Base-by-base conservation (phyloP, 2,113 vertebrate genomes). In the Xenopus borealis region DNA sequence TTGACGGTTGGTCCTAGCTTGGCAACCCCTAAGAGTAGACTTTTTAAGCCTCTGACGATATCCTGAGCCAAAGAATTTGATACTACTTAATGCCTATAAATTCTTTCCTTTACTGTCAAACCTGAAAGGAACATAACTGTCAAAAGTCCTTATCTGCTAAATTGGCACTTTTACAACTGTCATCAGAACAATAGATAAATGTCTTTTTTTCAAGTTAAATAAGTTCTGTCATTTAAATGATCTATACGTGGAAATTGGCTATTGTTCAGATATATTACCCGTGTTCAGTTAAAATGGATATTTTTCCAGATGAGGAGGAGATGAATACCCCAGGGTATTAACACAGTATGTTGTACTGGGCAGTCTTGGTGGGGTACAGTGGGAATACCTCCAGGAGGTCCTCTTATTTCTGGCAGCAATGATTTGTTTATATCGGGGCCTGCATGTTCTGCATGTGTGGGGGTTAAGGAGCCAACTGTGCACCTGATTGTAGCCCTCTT, bases 171-270 rank as follows among this genome's bases (percentile, higher is more conserved):
- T 55, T 70, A 69, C 33, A 62, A 40, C 67, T 77, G 74, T 77
- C 74, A 77, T 70, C 69, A 70, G 67, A 77, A 77, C 74, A 77
- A 77, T 70, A 57, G 30, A 52, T 77, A 77, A 50, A 77, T 57
- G 67, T 77, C 67, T 69, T 70, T 77, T 50, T 50, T 52, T 62
- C 47, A 55, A 70, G 59, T 64, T 77, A 77, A 77, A 75, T 57
- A 75, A 70, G 63, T 57, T 77, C 74, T 77, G 74, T 77, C 66
- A 77, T 70, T 69, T 70, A 77, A 52, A 77, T 57, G 3, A 64
- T 70, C 74, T 77, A 63, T 77, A 77, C 12, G 45, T 77, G 57
- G 55, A 63, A 64, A 17, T 70, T 77, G 61, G 52, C 67, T 55
- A 77, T 77, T 77, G 73, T 76, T 76, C 72, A 52, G 11, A 5